Percentiles rank a stretch among this genome's conserved stretches.
Evolutionary conservation across 2,113 vertebrate genomes (phyloP).

Genomic region (Albula glossodonta): DNA sequence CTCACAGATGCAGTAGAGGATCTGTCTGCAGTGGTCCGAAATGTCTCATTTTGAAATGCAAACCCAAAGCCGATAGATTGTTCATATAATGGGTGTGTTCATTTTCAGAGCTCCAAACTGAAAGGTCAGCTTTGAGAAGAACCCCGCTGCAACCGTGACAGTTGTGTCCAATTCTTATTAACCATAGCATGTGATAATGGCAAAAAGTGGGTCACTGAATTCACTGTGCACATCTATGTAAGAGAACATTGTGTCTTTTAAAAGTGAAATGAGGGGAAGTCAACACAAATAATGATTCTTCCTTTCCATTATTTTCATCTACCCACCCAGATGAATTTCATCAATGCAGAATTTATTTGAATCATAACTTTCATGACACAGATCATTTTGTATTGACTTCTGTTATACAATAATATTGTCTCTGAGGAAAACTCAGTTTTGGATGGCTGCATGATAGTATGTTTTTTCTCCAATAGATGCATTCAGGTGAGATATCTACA

Average conservation of each 20-base stretch:
- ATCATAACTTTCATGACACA: no score
- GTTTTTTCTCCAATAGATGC: no score
- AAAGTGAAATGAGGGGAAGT: not conserved
- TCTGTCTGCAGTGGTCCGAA: not conserved
- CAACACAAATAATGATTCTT: conserved; percentile 10
- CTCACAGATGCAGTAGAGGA: not conserved
- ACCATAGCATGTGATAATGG: not conserved
- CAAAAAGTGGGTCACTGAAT: not conserved
- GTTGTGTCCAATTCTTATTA: not conserved
- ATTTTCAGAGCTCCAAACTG: not conserved
- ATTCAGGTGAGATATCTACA: no score
- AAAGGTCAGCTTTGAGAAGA: not conserved
- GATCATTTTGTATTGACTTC: no score
- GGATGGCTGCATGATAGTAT: no score
- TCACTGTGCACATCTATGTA: not conserved
- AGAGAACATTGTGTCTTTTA: not conserved
- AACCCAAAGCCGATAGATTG: not conserved
- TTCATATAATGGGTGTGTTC: not conserved
- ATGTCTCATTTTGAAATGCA: not conserved
- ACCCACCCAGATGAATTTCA: no score
- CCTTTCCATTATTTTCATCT: conserved; percentile 32
- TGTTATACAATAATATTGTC: no score
- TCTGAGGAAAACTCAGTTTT: no score
- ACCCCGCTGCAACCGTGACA: not conserved
- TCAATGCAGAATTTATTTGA: no score